phyloP scores from a whole-genome alignment of 2,797 vertebrate species.

The Otus scops region DNA sequence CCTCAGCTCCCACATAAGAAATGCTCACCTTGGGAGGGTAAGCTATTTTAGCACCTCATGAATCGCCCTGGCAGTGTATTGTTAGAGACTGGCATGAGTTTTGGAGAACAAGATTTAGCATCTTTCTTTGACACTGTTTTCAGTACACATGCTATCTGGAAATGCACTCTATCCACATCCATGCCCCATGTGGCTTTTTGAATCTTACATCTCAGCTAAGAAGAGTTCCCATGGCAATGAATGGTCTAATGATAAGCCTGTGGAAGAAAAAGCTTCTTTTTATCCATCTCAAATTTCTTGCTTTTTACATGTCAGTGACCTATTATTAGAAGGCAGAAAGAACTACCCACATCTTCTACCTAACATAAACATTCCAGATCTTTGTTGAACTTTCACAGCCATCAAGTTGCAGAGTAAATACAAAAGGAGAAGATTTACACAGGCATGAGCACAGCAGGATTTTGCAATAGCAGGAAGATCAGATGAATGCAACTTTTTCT shows the following conservation, averaged over 20 bases:
- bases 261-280: not conserved
- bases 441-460: not conserved
- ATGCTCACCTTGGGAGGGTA: not conserved
- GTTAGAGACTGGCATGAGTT: not conserved
- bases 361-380: not conserved
- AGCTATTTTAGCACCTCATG: not conserved
- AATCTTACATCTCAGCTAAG: not conserved
- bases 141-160: not conserved
- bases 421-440: not conserved
- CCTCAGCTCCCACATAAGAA: not conserved
- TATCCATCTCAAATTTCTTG: not conserved
- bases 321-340: slow-evolving; percentile 19
- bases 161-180: not conserved
- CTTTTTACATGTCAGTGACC: not conserved
- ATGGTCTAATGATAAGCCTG: not conserved
- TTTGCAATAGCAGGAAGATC: not conserved
- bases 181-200: not conserved
- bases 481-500: not conserved
- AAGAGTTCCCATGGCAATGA: slow-evolving; percentile 41
- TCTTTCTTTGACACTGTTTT: not conserved
- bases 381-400: not conserved
- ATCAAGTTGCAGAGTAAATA: not conserved
- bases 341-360: not conserved
- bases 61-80: not conserved
- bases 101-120: not conserved